phyloP scores from a whole-genome alignment of 2,797 vertebrate species.

The Enteromius trimaculatus region DNA sequence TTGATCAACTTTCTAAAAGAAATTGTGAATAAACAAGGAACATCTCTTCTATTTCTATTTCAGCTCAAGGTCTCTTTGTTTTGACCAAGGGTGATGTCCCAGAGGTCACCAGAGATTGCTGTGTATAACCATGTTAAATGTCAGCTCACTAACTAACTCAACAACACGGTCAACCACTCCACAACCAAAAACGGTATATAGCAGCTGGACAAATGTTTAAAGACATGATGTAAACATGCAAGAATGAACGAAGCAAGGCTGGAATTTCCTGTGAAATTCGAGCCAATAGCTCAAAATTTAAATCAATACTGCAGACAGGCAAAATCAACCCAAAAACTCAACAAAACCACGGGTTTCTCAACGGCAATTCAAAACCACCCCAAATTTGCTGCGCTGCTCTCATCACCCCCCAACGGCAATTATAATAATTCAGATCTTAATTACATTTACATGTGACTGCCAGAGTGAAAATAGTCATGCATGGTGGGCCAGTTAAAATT shows the following conservation, averaged over 20 bases:
- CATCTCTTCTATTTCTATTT: no score
- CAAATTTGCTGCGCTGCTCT: slow-evolving; percentile 69
- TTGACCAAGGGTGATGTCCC: neutral
- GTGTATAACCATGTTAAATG: neutral
- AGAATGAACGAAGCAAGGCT: neutral
- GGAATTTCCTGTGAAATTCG: slow-evolving; percentile 3
- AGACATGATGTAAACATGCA: neutral
- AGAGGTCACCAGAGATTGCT: neutral
- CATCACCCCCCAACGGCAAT: slow-evolving; percentile 74
- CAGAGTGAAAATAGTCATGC: slow-evolving; percentile 63
- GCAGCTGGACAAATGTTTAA: neutral
- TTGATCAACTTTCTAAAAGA: neutral
- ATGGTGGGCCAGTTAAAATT: slow-evolving; percentile 70
- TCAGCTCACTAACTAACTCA: neutral
- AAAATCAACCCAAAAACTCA: neutral
- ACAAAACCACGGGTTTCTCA: slow-evolving; percentile 53
- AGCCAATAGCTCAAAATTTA: neutral
- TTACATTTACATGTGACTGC: slow-evolving; percentile 76
- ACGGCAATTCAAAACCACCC: slow-evolving; percentile 70
- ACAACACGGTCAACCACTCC: neutral
- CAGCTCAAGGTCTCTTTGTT: neutral
- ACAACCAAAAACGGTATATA: neutral
- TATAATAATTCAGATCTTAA: slow-evolving; percentile 81
- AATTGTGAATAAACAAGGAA: neutral
- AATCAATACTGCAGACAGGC: neutral